Evolutionary conservation across 2,113 vertebrate species (phyloP).

Genomic region (Siphamia tubifer): DNA sequence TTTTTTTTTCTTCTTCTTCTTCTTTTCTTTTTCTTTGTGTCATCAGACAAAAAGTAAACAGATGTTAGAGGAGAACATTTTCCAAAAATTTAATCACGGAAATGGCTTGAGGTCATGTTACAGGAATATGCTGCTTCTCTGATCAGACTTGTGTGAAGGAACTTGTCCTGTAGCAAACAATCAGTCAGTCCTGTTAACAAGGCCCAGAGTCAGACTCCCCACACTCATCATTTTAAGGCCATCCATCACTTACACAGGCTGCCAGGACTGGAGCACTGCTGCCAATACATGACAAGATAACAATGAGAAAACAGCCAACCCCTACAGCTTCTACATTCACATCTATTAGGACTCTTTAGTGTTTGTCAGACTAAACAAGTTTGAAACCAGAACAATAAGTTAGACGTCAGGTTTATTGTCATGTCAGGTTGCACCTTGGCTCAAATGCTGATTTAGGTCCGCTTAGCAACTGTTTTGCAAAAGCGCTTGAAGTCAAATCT

Average conservation of each 20-base stretch:
- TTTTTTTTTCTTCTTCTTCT: neutral
- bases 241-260: constrained; percentile 51
- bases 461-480: neutral
- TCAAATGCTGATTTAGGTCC: constrained; percentile 4
- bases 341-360: constrained; percentile 11
- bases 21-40: neutral
- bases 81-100: constrained; percentile 36
- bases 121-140: constrained; percentile 15
- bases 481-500: neutral
- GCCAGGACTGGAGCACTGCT: neutral
- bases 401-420: constrained; percentile 19
- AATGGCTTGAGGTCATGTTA: constrained; percentile 15
- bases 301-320: constrained; percentile 30
- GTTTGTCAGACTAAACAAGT: constrained; percentile 30
- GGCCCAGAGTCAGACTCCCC: constrained; percentile 26
- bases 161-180: constrained; percentile 37
- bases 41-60: constrained; percentile 40
- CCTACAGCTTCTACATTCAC: constrained; percentile 14
- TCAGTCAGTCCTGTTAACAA: constrained; percentile 60
- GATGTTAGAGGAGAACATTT: constrained; percentile 33
- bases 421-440: constrained; percentile 15
- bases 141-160: constrained; percentile 29
- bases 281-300: constrained; percentile 55
- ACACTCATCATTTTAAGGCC: constrained; percentile 34
- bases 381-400: constrained; percentile 4